Base-by-base conservation (phyloP, 2,113 vertebrate species). In the Trogon surrucura region DNA sequence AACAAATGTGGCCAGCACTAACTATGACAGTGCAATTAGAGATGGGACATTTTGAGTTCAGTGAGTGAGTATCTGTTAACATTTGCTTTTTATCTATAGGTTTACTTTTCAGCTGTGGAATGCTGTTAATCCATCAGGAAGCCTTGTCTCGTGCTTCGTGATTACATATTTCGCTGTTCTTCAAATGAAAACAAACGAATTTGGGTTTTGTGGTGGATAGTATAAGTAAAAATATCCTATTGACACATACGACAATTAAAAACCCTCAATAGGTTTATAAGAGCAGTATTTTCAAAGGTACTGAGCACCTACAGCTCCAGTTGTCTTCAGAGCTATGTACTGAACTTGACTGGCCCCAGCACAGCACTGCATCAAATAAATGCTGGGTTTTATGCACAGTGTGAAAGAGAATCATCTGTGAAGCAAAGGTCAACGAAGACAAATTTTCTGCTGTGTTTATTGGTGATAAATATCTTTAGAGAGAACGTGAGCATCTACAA, bases 121-220 rank as follows among this genome's bases (percentile, higher is more conserved):
- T 81, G 93, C 91, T 88, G 78, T 97, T 97, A 97, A 98, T 97
- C 97, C 95, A 84, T 93, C 70, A 62, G 70, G 88, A 96, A 94
- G 73, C 54, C 67, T 81, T 80, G 88, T 93, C 64, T 56, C 74
- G 48, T 91, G 77, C 64, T 67, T 88, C 85, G 45, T 73, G 54
- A 92, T 88, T 65, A 58, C 8, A 36, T 56, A 16, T 84, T 88
- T 83, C 80, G 77, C 84, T 71, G 27, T 53, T 91, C 71, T 62
- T 62, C 61, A 50, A 69, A 82, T 57, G 54, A 72, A 94, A 91
- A 84, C 58, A 84, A 90, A 94, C 56, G 0, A 48, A 64, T 75
- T 75, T 83, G 73, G 57, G 53, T 22, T 84, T 92, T 66, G 34
- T 14, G 26, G 23, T 54, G 6, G 38, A 38, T 27, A 16, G 36